These are phyloP conservation scores for Anoplophora glabripennis DNA, from an alignment of 1,140 invertebrate genomes.

Conservation along the genomic window DNA sequence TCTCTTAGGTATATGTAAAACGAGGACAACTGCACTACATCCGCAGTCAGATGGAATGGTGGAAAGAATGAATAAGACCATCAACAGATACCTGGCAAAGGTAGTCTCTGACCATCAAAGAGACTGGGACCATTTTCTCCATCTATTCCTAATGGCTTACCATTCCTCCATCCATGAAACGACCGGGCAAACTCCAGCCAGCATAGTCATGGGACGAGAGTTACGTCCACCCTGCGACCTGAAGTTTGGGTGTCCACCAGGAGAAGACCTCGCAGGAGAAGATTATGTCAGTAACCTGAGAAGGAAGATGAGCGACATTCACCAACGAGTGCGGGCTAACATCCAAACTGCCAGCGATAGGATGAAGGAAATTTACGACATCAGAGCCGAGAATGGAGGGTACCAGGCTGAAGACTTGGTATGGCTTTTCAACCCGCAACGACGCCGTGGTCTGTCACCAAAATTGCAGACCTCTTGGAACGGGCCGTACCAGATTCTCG, in stretches of 20 bases:
- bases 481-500: too few relatives aligned
- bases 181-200: too few relatives aligned
- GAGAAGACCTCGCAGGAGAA: conserved; percentile 9
- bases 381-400: background rate
- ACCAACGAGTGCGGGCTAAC: conserved; percentile 1
- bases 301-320: conserved; percentile 8
- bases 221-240: conserved; percentile 18
- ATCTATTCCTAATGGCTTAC: conserved; percentile 16
- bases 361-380: conserved; percentile 11
- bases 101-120: conserved; percentile 4
- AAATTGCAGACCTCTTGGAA: too few relatives aligned
- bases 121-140: conserved; percentile 17
- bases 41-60: too few relatives aligned
- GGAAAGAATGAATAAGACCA: conserved; percentile 23
- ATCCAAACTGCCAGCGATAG: conserved; percentile 18
- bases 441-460: background rate
- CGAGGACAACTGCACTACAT: too few relatives aligned
- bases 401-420: background rate
- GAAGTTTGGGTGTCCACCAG: conserved; percentile 12
- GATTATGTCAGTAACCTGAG: conserved; percentile 14
- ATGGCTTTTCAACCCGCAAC: background rate
- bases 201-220: conserved; percentile 13
- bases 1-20: too few relatives aligned
- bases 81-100: conserved; percentile 11
- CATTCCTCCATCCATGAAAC: too few relatives aligned